Conservation (phyloP, 92 coral and sea anemone species). For the Palythoa caribaeorum region DNA sequence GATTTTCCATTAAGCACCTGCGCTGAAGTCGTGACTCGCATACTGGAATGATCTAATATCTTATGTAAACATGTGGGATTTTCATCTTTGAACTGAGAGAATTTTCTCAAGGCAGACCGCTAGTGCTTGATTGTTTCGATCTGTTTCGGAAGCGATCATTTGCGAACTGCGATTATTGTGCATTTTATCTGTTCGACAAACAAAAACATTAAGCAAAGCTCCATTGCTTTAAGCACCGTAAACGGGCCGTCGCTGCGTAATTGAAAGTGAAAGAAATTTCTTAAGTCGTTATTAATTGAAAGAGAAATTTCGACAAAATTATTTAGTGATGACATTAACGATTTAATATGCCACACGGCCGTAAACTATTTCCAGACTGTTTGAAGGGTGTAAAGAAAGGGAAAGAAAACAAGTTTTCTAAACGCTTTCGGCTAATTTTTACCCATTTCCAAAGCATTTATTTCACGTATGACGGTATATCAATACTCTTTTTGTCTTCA, state of each 20-base stretch:
- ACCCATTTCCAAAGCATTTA: slow-evolving; percentile 14
- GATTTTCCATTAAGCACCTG: slow-evolving; percentile 13
- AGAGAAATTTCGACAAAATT: slow-evolving; percentile 15
- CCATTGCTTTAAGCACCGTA: neutral
- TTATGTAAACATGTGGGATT: slow-evolving; percentile 27
- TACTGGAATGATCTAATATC: neutral
- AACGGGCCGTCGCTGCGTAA: neutral
- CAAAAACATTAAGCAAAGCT: neutral
- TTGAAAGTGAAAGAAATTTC: neutral
- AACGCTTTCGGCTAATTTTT: neutral
- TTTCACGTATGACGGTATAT: neutral
- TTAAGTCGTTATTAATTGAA: slow-evolving; percentile 35
- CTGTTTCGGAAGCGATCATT: neutral
- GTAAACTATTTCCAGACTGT: neutral
- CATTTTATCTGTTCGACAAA: neutral
- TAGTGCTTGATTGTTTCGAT: neutral
- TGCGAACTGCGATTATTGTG: neutral
- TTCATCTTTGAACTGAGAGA: neutral
- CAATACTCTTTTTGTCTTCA: neutral
- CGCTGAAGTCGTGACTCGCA: neutral
- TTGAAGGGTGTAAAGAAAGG: neutral
- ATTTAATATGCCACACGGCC: neutral
- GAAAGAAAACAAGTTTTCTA: neutral
- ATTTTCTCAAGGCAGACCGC: neutral
- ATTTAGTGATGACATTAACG: slow-evolving; percentile 43